Base-by-base conservation (phyloP, 1,140 invertebrate species). In the Onthophagus taurus region DNA sequence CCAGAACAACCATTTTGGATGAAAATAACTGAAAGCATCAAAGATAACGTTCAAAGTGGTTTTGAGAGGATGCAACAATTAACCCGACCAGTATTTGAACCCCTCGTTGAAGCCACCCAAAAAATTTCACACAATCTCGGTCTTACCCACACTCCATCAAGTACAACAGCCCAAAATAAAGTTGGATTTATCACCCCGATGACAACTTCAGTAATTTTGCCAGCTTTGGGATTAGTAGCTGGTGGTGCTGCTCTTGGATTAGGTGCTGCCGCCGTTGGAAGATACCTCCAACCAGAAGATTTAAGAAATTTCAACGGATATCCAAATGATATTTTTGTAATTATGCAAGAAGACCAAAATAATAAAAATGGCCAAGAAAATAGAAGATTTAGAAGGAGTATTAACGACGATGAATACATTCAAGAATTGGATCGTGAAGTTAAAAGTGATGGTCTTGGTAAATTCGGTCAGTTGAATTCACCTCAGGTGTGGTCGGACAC, bases 121-220 rank as follows among this genome's bases (percentile, higher is more conserved):
- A 84, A 85, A 63, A 83, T 83, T 38, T 79, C 79, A 2, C 71
- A 82, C 42, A 86, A 85, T 58, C 63, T 85, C 6, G 83, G 83
- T 3, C 64, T 85, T 2, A 72, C 76, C 2, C 58, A 62, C 42
- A 54, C 9, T 2, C n/a, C n/a, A n/a, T 30, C 41, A 58, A 65
- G 51, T 55, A 57, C 39, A 50, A 19, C 18, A 14, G 75, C 78
- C 3, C 74, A 83, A 59, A 77, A 86, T 51, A 83, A 83, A 56
- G 69, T 85, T n/a, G 82, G 78, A 1, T 69, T 76, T 5, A 70
- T 77, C 0, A 69, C 63, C n/a, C 57, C 60, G 14, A 69, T 70
- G 7, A 63, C 61, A 53, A 23, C 53, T 67, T 74, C 77, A 0
- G 76, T 80, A 0, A 68, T 85, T 39, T 66, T 85, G n/a, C 83